Evolutionary conservation across 2,888 invertebrate species (phyloP), one percentile per base, ranked within the genome.

Genomic region (Blera fallax): DNA sequence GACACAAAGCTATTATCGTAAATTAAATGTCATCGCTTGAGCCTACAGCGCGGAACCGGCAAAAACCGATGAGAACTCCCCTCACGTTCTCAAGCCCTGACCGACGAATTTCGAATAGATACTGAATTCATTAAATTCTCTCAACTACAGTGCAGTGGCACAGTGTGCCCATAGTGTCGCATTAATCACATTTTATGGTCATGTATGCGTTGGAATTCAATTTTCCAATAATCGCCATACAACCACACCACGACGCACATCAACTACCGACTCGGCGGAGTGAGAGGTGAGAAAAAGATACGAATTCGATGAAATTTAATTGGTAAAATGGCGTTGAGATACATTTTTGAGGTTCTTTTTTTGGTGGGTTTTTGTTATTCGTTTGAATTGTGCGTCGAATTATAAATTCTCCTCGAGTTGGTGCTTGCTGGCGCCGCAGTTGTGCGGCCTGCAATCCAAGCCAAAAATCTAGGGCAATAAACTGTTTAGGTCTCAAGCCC

Each of bases 101-200:
- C 69, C 78, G 79, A 64, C 69, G 43, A 74, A 70, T 70, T 69
- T 70, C 70, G 70, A 58, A 52, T 50, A 43, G 56, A 50, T 70
- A 84, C 70, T 58, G 58, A 84, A 84, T 84, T 80, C 45, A 84
- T 70, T 79, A 69, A 79, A 79, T 84, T 79, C 62, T 58, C 67
- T 54, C 50, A 10, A 14, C 10, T 62, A 72, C 73, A 73, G 60
- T 83, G 78, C 73, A 69, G 79, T 72, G 64, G 64, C 70, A 50
- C 43, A 54, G 40, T 74, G 62, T 54, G 56, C 40, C 40, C 45
- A 52, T 48, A 54, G 65, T 84, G 69, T 65, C 84, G 64, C 29
- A 84, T 84, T 80, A 84, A 84, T 84, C 84, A 84, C 84, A 80
- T 70, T 74, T 84, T 70, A 80, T 65, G 40, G 64, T 40, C 52